These are phyloP conservation scores for Metellina segmentata DNA, from an alignment of 2,888 invertebrate species.

Conservation along the genomic window DNA sequence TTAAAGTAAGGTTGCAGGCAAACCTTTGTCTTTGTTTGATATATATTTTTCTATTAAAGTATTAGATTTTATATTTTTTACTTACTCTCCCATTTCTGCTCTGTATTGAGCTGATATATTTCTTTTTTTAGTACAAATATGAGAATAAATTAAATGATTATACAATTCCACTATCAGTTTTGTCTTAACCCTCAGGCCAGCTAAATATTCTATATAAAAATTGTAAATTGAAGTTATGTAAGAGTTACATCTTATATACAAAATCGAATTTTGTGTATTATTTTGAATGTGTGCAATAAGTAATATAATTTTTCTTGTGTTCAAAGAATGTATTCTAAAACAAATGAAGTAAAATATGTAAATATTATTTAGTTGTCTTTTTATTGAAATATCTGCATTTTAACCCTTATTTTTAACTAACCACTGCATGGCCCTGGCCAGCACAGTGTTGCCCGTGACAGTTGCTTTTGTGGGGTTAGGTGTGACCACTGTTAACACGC, in stretches of 20 bases:
- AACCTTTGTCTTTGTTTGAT: slow-evolving; percentile 49
- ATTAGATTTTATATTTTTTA: slow-evolving; percentile 29
- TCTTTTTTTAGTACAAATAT: not conserved
- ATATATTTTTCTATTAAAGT: slow-evolving; percentile 27
- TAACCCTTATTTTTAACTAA: too few relatives aligned
- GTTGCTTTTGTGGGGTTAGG: too few relatives aligned
- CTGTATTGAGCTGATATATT: not conserved
- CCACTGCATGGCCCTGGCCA: too few relatives aligned
- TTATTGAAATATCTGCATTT: not conserved
- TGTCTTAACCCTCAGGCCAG: slow-evolving; percentile 51
- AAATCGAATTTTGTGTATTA: slow-evolving; percentile 29
- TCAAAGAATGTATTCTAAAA: slow-evolving; percentile 33
- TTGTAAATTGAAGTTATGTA: slow-evolving; percentile 50
- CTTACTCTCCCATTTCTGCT: not conserved
- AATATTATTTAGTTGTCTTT: slow-evolving; percentile 11
- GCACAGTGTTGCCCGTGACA: too few relatives aligned
- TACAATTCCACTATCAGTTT: slow-evolving; percentile 14
- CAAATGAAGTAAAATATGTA: slow-evolving; percentile 48
- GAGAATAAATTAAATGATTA: not conserved
- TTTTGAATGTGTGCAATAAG: slow-evolving; percentile 72
- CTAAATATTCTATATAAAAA: slow-evolving; percentile 44
- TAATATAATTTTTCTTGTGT: slow-evolving; percentile 40
- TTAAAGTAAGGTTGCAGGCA: slow-evolving; percentile 56
- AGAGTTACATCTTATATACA: slow-evolving; percentile 33
- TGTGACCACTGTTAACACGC: too few relatives aligned